Percentiles rank a stretch among this genome's conserved stretches.
These are phyloP conservation scores for Drosophila navojoa DNA, from an alignment of 1,140 invertebrate genomes.

Conservation along the genomic window DNA sequence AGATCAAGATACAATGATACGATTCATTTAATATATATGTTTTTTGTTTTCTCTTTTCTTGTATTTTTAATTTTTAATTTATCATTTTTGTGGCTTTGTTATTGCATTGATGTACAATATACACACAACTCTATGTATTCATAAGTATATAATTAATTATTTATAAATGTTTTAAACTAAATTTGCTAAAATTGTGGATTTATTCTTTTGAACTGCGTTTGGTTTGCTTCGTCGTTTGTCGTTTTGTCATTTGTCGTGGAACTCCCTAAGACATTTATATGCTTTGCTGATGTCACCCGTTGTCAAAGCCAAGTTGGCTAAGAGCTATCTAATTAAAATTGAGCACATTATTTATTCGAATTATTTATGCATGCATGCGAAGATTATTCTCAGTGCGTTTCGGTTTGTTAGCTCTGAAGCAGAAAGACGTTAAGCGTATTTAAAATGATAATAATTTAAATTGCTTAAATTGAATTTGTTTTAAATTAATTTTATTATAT, in stretches of 20 bases:
- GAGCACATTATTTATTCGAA: constrained; percentile 62
- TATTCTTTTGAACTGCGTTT: constrained; percentile 73
- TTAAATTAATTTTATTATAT: constrained; percentile 28
- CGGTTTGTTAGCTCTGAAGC: constrained; percentile 48
- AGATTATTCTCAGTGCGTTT: constrained; percentile 17
- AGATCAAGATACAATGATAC: constrained; percentile 81
- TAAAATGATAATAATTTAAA: constrained; percentile 34
- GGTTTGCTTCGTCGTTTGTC: constrained; percentile 78
- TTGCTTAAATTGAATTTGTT: constrained; percentile 44
- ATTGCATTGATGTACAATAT: constrained; percentile 32
- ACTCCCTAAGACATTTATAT: constrained; percentile 31
- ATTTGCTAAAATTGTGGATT: constrained; percentile 80
- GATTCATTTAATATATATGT: constrained; percentile 51
- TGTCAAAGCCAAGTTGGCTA: constrained; percentile 30
- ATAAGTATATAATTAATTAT: constrained; percentile 59
- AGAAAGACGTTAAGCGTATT: constrained; percentile 70
- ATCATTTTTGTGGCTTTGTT: constrained; percentile 18
- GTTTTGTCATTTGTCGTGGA: constrained; percentile 31
- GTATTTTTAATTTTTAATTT: neutral
- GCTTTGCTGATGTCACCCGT: constrained; percentile 55
- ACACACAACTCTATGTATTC: constrained; percentile 23
- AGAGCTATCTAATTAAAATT: constrained; percentile 52
- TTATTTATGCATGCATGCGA: constrained; percentile 31
- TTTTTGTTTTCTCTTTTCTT: constrained; percentile 34
- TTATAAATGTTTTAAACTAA: constrained; percentile 80